Conservation (phyloP, 2,113 vertebrate species). For the Thymallus thymallus region DNA sequence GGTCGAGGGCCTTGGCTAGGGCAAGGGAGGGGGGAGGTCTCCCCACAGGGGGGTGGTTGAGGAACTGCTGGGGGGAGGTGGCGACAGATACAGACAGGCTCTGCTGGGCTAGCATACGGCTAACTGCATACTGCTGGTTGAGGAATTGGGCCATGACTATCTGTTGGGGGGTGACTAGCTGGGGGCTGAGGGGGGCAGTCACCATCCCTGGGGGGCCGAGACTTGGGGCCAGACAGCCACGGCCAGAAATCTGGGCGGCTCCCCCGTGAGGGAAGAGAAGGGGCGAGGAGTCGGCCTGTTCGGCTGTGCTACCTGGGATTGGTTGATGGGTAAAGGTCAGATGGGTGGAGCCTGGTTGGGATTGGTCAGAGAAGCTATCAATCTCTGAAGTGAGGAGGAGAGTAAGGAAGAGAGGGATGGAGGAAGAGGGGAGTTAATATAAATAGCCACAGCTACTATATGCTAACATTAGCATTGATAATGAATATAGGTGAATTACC, state of each 20-base stretch:
- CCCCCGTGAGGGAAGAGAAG: slow-evolving; percentile 81
- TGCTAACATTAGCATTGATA: background rate
- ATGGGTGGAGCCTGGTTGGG: slow-evolving; percentile 83
- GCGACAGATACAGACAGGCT: slow-evolving; percentile 72
- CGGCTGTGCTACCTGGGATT: slow-evolving; percentile 84
- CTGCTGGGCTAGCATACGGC: slow-evolving; percentile 95
- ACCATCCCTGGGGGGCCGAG: slow-evolving; percentile 88
- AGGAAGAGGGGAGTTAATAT: background rate
- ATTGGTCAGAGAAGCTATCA: slow-evolving; percentile 87
- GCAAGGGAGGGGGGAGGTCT: slow-evolving; percentile 75
- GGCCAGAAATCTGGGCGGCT: slow-evolving; percentile 74
- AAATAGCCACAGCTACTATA: background rate
- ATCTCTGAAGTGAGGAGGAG: slow-evolving; percentile 71
- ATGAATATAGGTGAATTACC: background rate
- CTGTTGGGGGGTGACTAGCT: slow-evolving; percentile 97
- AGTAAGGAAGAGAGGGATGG: background rate
- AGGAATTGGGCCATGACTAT: slow-evolving; percentile 97
- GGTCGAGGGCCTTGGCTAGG: slow-evolving; percentile 88
- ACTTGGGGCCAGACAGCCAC: slow-evolving; percentile 76
- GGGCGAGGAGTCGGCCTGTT: slow-evolving; percentile 75
- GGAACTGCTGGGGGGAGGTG: slow-evolving; percentile 86
- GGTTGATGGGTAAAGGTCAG: slow-evolving; percentile 89
- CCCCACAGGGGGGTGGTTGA: slow-evolving; percentile 91
- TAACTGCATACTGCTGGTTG: slow-evolving; percentile 98
- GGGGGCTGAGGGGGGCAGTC: slow-evolving; percentile 90